These are phyloP conservation scores for Drosophila prosaltans DNA, from an alignment of 1,140 invertebrate genomes.

Conservation along the genomic window DNA sequence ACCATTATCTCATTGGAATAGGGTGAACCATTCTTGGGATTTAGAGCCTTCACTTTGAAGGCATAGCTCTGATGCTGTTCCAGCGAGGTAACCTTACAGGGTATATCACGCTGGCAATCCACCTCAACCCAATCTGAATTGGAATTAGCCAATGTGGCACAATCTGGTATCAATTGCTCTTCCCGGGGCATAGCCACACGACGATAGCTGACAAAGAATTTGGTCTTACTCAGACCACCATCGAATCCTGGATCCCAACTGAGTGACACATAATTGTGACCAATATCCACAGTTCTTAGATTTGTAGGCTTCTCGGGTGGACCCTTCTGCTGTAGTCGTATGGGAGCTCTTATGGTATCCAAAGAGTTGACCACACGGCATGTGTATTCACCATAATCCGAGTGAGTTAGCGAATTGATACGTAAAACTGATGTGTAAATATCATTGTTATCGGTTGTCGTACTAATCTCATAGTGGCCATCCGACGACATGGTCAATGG, in stretches of 20 bases:
- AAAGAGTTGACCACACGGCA: constrained; percentile 92
- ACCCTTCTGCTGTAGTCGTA: constrained; percentile 92
- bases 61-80: constrained; percentile 92
- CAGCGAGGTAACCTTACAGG: constrained; percentile 92
- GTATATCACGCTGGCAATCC: constrained; percentile 92
- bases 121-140: constrained; percentile 90
- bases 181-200: constrained; percentile 85
- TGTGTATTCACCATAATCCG: constrained; percentile 95
- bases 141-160: constrained; percentile 85
- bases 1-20: constrained; percentile 91
- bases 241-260: constrained; percentile 95
- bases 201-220: constrained; percentile 92
- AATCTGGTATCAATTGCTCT: constrained; percentile 86
- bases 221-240: constrained; percentile 92
- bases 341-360: constrained; percentile 90
- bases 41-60: constrained; percentile 94
- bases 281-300: constrained; percentile 87
- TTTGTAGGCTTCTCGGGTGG: constrained; percentile 91
- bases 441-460: constrained; percentile 91
- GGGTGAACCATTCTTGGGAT: constrained; percentile 92
- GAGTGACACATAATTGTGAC: constrained; percentile 90
- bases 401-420: constrained; percentile 89
- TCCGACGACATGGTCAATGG: constrained; percentile 90
- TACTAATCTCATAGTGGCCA: constrained; percentile 93
- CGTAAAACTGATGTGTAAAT: constrained; percentile 91